These are phyloP conservation scores for Meloidogyne hapla DNA, from an alignment of 1,140 invertebrate species.

Conservation along the genomic window DNA sequence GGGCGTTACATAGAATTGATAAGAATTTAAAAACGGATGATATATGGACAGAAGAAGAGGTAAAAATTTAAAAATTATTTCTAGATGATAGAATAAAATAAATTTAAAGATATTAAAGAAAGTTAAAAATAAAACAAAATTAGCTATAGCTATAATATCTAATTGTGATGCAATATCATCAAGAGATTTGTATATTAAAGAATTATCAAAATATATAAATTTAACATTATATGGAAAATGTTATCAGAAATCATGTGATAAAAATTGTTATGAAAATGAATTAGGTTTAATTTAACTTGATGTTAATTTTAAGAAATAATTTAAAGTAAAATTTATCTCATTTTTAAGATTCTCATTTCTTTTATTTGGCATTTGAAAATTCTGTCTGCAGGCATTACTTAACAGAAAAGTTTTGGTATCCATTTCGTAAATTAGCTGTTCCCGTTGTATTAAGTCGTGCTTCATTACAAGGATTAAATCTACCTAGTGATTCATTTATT, in stretches of 20 bases:
- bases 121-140: slow-evolving; percentile 18
- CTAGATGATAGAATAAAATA: background rate
- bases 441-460: slow-evolving; percentile 30
- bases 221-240: slow-evolving; percentile 24
- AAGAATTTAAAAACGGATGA: slow-evolving; percentile 15
- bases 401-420: slow-evolving; percentile 62
- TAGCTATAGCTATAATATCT: slow-evolving; percentile 21
- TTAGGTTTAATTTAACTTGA: background rate
- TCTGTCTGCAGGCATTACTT: slow-evolving; percentile 63
- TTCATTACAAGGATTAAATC: slow-evolving; percentile 16
- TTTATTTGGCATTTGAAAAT: slow-evolving; percentile 65
- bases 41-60: slow-evolving; percentile 33
- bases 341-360: slow-evolving; percentile 45
- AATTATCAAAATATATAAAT: slow-evolving; percentile 20
- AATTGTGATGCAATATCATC: slow-evolving; percentile 24
- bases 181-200: slow-evolving; percentile 20
- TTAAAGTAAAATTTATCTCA: background rate
- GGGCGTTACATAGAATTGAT: slow-evolving; percentile 18
- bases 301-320: background rate
- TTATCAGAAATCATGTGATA: slow-evolving; percentile 2
- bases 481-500: slow-evolving; percentile 34
- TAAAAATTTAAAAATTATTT: too few relatives aligned
- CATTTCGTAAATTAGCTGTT: slow-evolving; percentile 18
- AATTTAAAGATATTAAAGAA: slow-evolving; percentile 8
- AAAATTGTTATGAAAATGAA: slow-evolving; percentile 23